Base-by-base conservation (phyloP, 2,888 invertebrate genomes). In the Hypselothyrea guttata region DNA sequence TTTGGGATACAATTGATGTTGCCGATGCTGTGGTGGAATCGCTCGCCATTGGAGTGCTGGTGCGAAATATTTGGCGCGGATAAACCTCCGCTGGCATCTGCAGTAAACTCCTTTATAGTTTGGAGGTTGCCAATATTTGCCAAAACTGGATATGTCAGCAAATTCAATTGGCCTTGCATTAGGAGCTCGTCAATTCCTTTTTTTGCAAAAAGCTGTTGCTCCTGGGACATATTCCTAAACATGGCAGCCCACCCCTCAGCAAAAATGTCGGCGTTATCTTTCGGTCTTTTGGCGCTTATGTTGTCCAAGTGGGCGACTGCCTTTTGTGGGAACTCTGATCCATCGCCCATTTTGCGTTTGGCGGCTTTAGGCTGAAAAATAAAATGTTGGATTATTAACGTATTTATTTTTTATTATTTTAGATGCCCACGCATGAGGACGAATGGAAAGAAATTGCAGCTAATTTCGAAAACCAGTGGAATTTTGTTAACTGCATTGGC, bases 231-330 rank as follows among this genome's bases (percentile, higher is more conserved):
- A 27, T 41, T 13, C 34, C 34, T 16, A 34, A 47, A 54, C 34
- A 47, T 40, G 8, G 28, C 12, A 12, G 54, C 54, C 54, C 46
- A 47, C 34, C 54, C 47, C 34, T 54, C 28, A 34, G 27, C 46
- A 4, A 9, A 46, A 11, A 54, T 40, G 1, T 54, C 46, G 7
- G 46, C 45, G 7, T 34, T 40, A 40, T 47, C 46, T n/a, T 33
- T 54, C 18, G 33, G 8, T 28, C 34, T 40, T 7, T 31, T 45
- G 2, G 8, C n/a, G 13, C 9, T 38, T 1, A 22, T 13, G 9
- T 45, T 53, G 18, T 52, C 35, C 28, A 35, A 35, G n/a, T 27
- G 34, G n/a, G 33, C 11, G 8, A 47, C 34, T 51, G 51, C 27
- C 28, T 22, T 34, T 18, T 40, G 46, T 11, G 16, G 46, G 33